These are phyloP conservation scores for Timandra comae DNA, from an alignment of 2,888 invertebrate genomes.

Conservation along the genomic window DNA sequence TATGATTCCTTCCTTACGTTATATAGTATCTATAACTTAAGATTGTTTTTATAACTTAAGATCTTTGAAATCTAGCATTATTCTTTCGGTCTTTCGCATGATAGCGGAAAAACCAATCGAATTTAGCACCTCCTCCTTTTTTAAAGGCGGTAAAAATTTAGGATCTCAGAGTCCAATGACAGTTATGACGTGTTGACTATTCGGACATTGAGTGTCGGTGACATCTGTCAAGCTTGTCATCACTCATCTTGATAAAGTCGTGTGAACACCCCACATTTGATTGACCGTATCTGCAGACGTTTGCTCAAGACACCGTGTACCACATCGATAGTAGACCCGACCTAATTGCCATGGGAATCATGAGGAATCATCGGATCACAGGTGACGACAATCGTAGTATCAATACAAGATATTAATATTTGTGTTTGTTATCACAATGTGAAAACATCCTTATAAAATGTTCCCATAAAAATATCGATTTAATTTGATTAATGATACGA, in stretches of 20 bases:
- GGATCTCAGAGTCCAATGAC: too few relatives aligned
- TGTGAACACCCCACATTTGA: constrained; percentile 58
- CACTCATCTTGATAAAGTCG: constrained; percentile 34
- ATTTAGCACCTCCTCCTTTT: too few relatives aligned
- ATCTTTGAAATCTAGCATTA: too few relatives aligned
- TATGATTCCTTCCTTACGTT: too few relatives aligned
- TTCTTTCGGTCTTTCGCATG: too few relatives aligned
- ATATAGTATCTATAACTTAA: too few relatives aligned
- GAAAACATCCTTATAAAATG: neutral
- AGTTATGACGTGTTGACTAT: too few relatives aligned
- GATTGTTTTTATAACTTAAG: too few relatives aligned
- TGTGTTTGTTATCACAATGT: neutral
- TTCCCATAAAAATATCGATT: too few relatives aligned
- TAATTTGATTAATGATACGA: neutral
- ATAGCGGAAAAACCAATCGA: too few relatives aligned
- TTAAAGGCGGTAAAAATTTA: too few relatives aligned
- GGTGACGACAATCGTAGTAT: constrained; percentile 4
- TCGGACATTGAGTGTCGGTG: constrained; percentile 27
- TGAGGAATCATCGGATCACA: constrained; percentile 8
- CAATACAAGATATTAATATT: neutral
- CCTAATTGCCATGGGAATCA: constrained; percentile 29
- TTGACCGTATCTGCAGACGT: constrained; percentile 32
- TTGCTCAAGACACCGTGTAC: constrained; percentile 21
- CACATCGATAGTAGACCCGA: constrained; percentile 23
- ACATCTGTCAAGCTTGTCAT: constrained; percentile 43